Percentiles rank a stretch among this genome's conserved stretches.
Conservation (phyloP, 2,888 invertebrate genomes). For the Microdon myrmicae region DNA sequence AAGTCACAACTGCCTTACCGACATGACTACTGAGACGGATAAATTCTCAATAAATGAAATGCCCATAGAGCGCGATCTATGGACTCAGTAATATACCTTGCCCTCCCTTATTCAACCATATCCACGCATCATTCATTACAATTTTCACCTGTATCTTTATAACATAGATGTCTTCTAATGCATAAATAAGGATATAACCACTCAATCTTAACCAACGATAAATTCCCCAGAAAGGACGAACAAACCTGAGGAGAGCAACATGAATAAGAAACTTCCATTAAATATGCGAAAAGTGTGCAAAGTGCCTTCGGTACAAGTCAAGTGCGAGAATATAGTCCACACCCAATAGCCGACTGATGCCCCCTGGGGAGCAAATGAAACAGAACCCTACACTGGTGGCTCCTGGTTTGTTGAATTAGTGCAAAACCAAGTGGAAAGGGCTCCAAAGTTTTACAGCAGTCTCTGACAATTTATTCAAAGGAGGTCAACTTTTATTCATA, state of each 20-base stretch:
- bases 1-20: too few species aligned
- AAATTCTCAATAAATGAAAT: too few species aligned
- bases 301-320: slow-evolving; percentile 42
- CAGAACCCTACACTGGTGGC: not conserved
- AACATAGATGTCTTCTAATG: too few species aligned
- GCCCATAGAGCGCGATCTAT: too few species aligned
- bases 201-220: slow-evolving; percentile 34
- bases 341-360: slow-evolving; percentile 14
- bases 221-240: too few species aligned
- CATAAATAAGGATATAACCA: slow-evolving; percentile 35
- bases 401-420: too few species aligned
- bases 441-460: slow-evolving; percentile 25
- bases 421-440: slow-evolving; percentile 28
- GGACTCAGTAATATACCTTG: too few species aligned
- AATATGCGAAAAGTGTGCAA: slow-evolving; percentile 47
- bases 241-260: too few species aligned
- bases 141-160: too few species aligned
- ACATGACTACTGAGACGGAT: too few species aligned
- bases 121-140: too few species aligned
- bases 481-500: slow-evolving; percentile 51
- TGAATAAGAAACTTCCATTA: slow-evolving; percentile 47
- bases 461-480: slow-evolving; percentile 45
- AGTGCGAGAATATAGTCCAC: slow-evolving; percentile 37
- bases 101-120: too few species aligned
- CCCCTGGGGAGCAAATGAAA: not conserved